phyloP scores from a whole-genome alignment of 2,113 vertebrate genomes.

The Plectropomus leopardus region DNA sequence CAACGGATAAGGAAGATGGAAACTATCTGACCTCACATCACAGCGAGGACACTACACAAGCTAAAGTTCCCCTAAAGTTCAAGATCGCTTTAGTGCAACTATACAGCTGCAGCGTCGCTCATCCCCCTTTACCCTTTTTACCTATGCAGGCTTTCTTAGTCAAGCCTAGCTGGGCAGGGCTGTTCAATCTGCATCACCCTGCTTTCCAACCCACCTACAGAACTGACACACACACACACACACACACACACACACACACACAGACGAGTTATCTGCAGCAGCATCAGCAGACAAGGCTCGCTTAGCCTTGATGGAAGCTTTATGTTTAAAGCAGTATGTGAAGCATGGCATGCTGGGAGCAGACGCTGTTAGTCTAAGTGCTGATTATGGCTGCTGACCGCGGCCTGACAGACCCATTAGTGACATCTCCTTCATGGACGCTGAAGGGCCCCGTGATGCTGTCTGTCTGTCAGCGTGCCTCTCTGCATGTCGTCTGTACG shows the following conservation, averaged over 20 bases:
- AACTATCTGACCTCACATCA: conserved; percentile 51
- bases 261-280: conserved; percentile 7
- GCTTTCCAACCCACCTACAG: conserved; percentile 27
- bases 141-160: conserved; percentile 22
- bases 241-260: conserved; percentile 9
- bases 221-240: conserved; percentile 21
- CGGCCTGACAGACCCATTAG: conserved; percentile 67
- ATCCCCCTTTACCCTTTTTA: background rate
- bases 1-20: conserved; percentile 42
- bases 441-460: conserved; percentile 32
- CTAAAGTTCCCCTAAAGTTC: conserved; percentile 50
- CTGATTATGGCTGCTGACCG: conserved; percentile 64
- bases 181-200: conserved; percentile 38
- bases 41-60: conserved; percentile 37
- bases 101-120: conserved; percentile 17
- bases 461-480: conserved; percentile 32
- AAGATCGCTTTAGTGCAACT: conserved; percentile 36
- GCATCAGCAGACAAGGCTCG: conserved; percentile 40
- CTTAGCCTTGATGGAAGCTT: conserved; percentile 49
- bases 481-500: conserved; percentile 34
- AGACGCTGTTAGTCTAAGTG: conserved; percentile 62
- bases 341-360: conserved; percentile 7
- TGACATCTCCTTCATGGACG: conserved; percentile 58
- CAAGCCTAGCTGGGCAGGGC: conserved; percentile 9
- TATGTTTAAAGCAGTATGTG: conserved; percentile 45